Base-by-base conservation (phyloP, 2,113 vertebrate species). In the Gallinago paraguaiae region DNA sequence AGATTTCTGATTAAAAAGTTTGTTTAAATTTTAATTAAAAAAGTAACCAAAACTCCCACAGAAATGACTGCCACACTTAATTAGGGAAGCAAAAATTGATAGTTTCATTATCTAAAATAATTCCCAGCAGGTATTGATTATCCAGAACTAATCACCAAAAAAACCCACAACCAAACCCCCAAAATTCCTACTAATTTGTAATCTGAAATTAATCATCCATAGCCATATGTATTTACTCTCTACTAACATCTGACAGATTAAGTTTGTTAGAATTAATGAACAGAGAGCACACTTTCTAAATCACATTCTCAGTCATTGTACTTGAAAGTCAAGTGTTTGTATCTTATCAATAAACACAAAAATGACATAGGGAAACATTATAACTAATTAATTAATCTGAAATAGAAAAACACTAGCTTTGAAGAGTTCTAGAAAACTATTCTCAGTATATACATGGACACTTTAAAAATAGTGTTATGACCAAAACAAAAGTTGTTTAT, bases 141-240 rank as follows among this genome's bases (percentile, higher is more conserved):
- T 67, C 33, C 54, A 86, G 46, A 93, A 50, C 9, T 50, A 80
- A 85, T 85, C 30, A 87, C 18, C 54, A 43, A 64, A 53, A 15
- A 16, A 25, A 24, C 12, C 41, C 41, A 39, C 41, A 43, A 50
- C 48, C 50, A 27, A 51, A 25, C 50, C 25, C 25, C 50, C 71
- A n/a, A 30, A 17, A 14, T 6, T 28, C 35, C 22, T 72, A 48
- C 45, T 88, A 45, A 90, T 82, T 88, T 90, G 25, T 33, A 81
- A 59, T 60, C 46, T 81, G 61, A 96, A 94, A 72, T 96, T 77
- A 95, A 89, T 91, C 61, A 82, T 43, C 65, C 86, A 57, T 50
- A 87, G 31, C 81, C 77, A 61, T 82, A 68, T 79, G 65, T 45
- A 48, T 91, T 78, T 95, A 48, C 24, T 95, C 75, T 85, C 76